These are phyloP conservation scores for Campoplex capitator DNA, from an alignment of 2,888 invertebrate genomes.

Conservation along the genomic window DNA sequence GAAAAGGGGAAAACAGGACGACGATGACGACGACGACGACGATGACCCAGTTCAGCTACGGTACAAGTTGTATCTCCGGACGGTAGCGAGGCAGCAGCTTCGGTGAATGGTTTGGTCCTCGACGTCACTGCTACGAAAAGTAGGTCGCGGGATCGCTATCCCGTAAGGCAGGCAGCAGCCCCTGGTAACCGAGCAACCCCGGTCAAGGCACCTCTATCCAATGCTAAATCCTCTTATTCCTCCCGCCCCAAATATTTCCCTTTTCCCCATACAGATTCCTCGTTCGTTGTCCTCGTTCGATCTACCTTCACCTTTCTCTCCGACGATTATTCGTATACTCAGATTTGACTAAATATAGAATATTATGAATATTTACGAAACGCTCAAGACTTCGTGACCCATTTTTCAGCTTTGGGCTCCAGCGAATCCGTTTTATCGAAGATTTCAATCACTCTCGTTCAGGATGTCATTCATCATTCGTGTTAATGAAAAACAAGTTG, in stretches of 20 bases:
- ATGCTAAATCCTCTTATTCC: slow-evolving; percentile 16
- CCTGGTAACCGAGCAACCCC: slow-evolving; percentile 65
- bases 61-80: slow-evolving; percentile 50
- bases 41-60: slow-evolving; percentile 75
- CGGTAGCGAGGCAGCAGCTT: slow-evolving; percentile 60
- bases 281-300: slow-evolving; percentile 17
- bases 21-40: slow-evolving; percentile 70
- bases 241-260: slow-evolving; percentile 47
- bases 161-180: slow-evolving; percentile 76
- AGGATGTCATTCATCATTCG: no score
- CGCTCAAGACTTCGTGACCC: background rate
- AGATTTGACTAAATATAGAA: slow-evolving; percentile 11
- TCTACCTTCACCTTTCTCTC: slow-evolving; percentile 14
- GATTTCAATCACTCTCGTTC: background rate
- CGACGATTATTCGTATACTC: slow-evolving; percentile 24
- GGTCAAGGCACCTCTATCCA: slow-evolving; percentile 65
- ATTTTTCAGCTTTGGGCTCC: background rate
- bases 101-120: slow-evolving; percentile 71
- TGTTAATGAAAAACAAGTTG: background rate
- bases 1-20: slow-evolving; percentile 55
- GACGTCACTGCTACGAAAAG: slow-evolving; percentile 69
- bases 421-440: background rate
- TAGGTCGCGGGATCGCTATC: slow-evolving; percentile 75
- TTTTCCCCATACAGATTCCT: background rate
- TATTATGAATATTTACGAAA: background rate